These are phyloP conservation scores for Aptenodytes patagonicus DNA, from an alignment of 2,113 vertebrate genomes.

Conservation along the genomic window DNA sequence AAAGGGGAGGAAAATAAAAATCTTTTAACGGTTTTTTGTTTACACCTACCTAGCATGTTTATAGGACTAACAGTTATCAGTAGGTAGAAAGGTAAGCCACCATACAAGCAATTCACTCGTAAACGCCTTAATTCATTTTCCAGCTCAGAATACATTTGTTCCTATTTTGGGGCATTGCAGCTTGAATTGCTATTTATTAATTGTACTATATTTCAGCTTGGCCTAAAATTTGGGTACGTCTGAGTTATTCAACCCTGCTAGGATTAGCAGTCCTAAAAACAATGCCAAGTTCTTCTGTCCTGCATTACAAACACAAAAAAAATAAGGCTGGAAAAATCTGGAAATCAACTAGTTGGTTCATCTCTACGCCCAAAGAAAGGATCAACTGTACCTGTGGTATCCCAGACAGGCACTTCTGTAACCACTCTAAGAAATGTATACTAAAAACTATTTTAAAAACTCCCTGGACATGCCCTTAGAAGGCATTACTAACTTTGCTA, in stretches of 20 bases:
- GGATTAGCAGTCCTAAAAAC: slow-evolving; percentile 23
- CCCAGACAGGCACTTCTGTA: neutral
- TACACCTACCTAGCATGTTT: neutral
- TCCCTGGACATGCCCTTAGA: neutral
- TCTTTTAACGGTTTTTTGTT: neutral
- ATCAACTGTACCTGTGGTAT: slow-evolving; percentile 44
- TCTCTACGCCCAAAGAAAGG: slow-evolving; percentile 14
- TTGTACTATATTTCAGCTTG: neutral
- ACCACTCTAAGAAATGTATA: neutral
- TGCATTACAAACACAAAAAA: neutral
- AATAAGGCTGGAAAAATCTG: slow-evolving; percentile 1
- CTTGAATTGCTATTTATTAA: slow-evolving; percentile 18
- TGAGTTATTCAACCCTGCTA: neutral
- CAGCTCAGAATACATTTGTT: neutral
- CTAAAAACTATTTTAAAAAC: neutral
- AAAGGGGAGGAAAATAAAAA: neutral
- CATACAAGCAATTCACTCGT: neutral
- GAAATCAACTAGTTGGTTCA: neutral
- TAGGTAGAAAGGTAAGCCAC: neutral
- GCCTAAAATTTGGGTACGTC: neutral
- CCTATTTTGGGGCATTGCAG: neutral
- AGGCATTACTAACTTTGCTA: neutral
- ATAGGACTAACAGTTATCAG: neutral
- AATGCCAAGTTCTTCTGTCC: slow-evolving; percentile 18
- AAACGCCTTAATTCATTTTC: neutral